Evolutionary conservation across 2,797 vertebrate genomes (phyloP).

Genomic region (Sphenopsis melanotis): DNA sequence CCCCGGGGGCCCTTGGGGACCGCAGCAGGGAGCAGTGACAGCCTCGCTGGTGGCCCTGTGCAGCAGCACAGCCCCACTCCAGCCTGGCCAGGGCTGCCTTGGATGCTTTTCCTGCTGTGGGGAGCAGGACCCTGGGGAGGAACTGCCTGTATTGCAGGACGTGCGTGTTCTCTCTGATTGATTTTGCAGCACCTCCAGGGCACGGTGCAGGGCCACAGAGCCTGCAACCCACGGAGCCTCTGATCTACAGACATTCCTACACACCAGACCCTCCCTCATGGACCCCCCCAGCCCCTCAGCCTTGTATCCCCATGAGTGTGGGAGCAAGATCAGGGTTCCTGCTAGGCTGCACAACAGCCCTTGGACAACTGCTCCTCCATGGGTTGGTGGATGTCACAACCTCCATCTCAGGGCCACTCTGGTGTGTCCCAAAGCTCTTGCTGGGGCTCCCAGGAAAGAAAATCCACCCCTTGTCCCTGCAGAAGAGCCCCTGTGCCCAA

Average conservation of each 20-base stretch:
- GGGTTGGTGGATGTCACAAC: background rate
- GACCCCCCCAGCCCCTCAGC: fast-evolving
- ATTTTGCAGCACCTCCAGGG: background rate
- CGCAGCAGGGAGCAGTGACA: background rate
- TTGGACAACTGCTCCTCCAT: fast-evolving
- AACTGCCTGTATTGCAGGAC: background rate
- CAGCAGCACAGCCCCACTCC: background rate
- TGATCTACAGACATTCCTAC: background rate
- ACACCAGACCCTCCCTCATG: background rate
- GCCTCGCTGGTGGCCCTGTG: background rate
- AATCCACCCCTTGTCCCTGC: fast-evolving
- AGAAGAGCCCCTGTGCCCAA: background rate
- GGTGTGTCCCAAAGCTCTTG: background rate
- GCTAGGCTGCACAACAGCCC: background rate
- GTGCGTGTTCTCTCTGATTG: fast-evolving
- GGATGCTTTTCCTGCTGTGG: background rate
- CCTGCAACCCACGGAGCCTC: fast-evolving
- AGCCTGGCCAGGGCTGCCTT: background rate
- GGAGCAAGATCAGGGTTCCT: background rate
- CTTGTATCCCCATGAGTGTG: fast-evolving
- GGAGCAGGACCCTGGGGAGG: background rate
- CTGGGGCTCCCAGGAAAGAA: background rate
- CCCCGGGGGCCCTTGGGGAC: background rate
- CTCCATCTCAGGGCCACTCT: background rate
- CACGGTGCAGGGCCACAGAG: background rate